Evolutionary conservation across 2,888 invertebrate species (phyloP).

Genomic region (Sympetrum striolatum): DNA sequence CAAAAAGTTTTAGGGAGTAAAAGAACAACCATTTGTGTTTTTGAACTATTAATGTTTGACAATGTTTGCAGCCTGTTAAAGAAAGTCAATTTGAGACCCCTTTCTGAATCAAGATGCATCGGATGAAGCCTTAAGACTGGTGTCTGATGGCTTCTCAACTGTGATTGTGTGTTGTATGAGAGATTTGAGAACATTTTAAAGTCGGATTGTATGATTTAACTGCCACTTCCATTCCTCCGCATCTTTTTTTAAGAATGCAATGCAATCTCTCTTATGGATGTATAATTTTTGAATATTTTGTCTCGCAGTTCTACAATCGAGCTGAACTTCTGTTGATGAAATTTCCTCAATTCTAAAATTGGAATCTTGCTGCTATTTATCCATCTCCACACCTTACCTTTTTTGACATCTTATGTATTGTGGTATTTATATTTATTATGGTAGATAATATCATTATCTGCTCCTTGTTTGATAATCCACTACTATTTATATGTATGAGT

Average conservation of each 20-base stretch:
- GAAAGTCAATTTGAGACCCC: not conserved
- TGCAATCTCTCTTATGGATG: too few relatives aligned
- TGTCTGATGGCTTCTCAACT: not conserved
- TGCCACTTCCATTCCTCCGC: not conserved
- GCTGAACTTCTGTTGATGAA: too few relatives aligned
- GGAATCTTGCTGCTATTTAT: too few relatives aligned
- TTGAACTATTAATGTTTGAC: not conserved
- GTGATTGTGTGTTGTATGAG: conserved; percentile 3
- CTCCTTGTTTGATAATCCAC: too few relatives aligned
- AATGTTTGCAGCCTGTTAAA: not conserved
- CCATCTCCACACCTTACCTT: too few relatives aligned
- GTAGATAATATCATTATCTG: not conserved
- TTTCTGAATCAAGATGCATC: not conserved
- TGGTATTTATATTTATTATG: not conserved
- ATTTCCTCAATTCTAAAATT: too few relatives aligned
- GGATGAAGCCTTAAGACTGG: not conserved
- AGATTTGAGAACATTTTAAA: not conserved
- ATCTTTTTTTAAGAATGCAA: not conserved
- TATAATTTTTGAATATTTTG: too few relatives aligned
- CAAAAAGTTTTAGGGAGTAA: not conserved
- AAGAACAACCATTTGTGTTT: not conserved
- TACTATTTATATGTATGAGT: not conserved
- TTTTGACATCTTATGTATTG: too few relatives aligned
- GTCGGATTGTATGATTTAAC: not conserved
- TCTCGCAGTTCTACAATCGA: too few relatives aligned